Conservation (phyloP, 2,888 invertebrate genomes). For the Nomada hirtipes region DNA sequence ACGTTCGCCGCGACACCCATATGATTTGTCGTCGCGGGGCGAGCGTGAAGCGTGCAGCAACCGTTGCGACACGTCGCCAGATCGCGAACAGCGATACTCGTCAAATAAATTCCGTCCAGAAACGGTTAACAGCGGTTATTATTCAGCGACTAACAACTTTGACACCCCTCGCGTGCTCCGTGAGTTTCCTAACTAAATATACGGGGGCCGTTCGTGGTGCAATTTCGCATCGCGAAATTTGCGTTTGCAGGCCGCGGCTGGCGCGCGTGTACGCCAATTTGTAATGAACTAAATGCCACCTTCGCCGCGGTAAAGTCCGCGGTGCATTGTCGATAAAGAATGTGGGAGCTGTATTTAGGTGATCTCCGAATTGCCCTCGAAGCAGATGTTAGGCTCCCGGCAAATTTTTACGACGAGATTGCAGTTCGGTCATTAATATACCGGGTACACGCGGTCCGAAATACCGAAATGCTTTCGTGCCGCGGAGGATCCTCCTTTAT, state of each 20-base stretch:
- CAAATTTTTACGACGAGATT: constrained; percentile 14
- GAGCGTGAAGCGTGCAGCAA: constrained; percentile 11
- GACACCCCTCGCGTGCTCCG: constrained; percentile 30
- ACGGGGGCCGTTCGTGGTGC: constrained; percentile 26
- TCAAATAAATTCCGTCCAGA: constrained; percentile 48
- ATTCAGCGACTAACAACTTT: constrained; percentile 44
- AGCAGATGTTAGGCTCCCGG: background rate
- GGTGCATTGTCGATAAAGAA: too few relatives aligned
- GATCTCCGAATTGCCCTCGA: too few relatives aligned
- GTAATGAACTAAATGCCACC: too few relatives aligned
- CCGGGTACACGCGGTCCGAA: constrained; percentile 49
- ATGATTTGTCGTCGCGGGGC: constrained; percentile 41
- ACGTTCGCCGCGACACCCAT: constrained; percentile 20
- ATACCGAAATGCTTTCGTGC: constrained; percentile 67
- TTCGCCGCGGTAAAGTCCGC: too few relatives aligned
- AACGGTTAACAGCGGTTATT: constrained; percentile 38
- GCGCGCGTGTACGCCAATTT: background rate
- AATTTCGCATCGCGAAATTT: constrained; percentile 1
- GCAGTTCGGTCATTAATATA: constrained; percentile 35
- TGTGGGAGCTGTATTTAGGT: too few relatives aligned
- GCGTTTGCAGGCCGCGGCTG: background rate
- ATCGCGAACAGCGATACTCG: constrained; percentile 29
- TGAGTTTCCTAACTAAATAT: constrained; percentile 37
- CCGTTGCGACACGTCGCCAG: constrained; percentile 36
- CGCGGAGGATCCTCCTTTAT: constrained; percentile 70